Percentiles rank a stretch among this genome's conserved stretches.
phyloP scores from a whole-genome alignment of 2,888 invertebrate species.

The Scaptomyza reducta region DNA sequence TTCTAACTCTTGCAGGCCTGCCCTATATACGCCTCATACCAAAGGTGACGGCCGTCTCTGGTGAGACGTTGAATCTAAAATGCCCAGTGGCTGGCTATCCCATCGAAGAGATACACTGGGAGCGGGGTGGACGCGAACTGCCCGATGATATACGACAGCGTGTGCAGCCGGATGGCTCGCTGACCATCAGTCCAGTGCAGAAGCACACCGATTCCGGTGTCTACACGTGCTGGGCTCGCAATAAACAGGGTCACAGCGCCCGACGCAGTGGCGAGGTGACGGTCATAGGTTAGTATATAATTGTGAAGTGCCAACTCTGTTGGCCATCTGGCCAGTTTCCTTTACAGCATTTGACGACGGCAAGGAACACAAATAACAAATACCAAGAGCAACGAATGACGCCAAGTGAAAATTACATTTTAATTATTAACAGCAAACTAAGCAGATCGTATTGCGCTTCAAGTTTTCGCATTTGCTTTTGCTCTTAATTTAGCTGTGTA shows the following conservation, averaged over 20 bases:
- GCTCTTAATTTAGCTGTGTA: conserved; percentile 44
- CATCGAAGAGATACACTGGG: conserved; percentile 92
- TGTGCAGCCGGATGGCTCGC: conserved; percentile 89
- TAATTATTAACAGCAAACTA: conserved; percentile 77
- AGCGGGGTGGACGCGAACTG: conserved; percentile 89
- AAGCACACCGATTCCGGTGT: conserved; percentile 90
- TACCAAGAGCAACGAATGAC: conserved; percentile 29
- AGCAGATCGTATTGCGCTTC: conserved; percentile 67
- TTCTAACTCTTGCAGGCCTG: conserved; percentile 85
- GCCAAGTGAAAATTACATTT: conserved; percentile 78
- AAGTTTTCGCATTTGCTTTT: conserved; percentile 52
- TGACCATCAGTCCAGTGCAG: conserved; percentile 90
- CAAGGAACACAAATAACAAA: conserved; percentile 25
- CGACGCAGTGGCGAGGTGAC: conserved; percentile 90
- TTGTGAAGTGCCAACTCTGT: conserved; percentile 12
- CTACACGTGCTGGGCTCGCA: conserved; percentile 92
- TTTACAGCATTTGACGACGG: conserved; percentile 48
- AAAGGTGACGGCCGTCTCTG: conserved; percentile 92
- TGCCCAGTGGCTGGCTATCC: conserved; percentile 94
- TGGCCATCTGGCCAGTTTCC: conserved; percentile 54
- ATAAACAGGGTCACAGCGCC: conserved; percentile 91
- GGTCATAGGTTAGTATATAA: conserved; percentile 88
- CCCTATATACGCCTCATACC: conserved; percentile 92
- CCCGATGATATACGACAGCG: conserved; percentile 92
- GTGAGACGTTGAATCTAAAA: conserved; percentile 89